Conservation (phyloP, 2,888 invertebrate species). For the Drosophila algonquin region DNA sequence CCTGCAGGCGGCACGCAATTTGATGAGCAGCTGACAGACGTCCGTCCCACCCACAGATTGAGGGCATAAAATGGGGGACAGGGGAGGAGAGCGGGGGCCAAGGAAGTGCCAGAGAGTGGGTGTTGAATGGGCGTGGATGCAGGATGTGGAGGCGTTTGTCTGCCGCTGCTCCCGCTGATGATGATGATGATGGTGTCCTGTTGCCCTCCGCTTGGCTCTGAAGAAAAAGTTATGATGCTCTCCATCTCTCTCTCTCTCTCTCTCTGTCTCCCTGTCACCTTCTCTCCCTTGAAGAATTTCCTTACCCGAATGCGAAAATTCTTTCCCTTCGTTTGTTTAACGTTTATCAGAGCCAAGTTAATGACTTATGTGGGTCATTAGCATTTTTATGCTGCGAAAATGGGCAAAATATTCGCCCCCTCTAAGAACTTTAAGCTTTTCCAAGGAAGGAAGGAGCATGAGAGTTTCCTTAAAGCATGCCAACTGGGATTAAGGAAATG, state of each 20-base stretch:
- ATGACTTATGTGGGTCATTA: conserved; percentile 76
- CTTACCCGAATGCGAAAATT: conserved; percentile 49
- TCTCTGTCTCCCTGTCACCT: conserved; percentile 6
- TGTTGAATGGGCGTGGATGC: neutral
- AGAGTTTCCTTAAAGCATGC: neutral
- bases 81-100: neutral
- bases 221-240: conserved; percentile 53
- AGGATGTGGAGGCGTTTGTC: conserved; percentile 16
- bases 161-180: conserved; percentile 13
- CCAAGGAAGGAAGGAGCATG: neutral
- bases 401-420: conserved; percentile 11
- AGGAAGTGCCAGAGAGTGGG: neutral
- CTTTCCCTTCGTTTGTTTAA: conserved; percentile 45
- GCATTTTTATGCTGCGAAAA: conserved; percentile 57
- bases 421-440: conserved; percentile 1
- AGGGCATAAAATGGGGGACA: neutral
- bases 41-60: conserved; percentile 19
- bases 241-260: conserved; percentile 7
- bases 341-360: conserved; percentile 72
- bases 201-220: conserved; percentile 28
- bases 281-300: conserved; percentile 29
- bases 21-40: conserved; percentile 72
- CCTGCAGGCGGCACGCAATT: conserved; percentile 76
- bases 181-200: conserved; percentile 49
- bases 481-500: neutral